A percentile compares a stretch with the other conserved stretches of the same genome.
These are phyloP conservation scores for Alosa alosa DNA, from an alignment of 2,113 vertebrate genomes.

Conservation along the genomic window DNA sequence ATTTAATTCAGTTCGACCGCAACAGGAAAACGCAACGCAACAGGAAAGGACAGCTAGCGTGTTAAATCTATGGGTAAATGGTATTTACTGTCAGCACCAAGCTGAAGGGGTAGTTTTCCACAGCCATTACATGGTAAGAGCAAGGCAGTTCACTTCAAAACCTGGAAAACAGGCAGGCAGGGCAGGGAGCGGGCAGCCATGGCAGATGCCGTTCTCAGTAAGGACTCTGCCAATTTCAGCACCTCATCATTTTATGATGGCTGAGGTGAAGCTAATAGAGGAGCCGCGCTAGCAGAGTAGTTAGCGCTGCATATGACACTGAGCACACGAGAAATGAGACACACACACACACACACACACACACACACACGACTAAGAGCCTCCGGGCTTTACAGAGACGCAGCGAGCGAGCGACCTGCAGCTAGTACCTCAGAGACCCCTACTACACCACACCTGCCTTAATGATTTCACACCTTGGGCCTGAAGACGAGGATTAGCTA, in stretches of 20 bases:
- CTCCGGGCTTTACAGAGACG: background rate
- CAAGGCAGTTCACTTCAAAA: background rate
- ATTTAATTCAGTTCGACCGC: background rate
- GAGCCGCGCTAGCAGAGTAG: background rate
- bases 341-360: background rate
- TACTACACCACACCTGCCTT: background rate
- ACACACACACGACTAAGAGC: background rate
- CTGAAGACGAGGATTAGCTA: background rate
- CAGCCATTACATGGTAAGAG: background rate
- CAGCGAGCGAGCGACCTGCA: background rate
- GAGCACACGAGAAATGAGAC: background rate
- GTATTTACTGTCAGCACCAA: background rate
- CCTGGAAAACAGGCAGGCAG: background rate
- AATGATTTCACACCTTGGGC: slow-evolving; percentile 9
- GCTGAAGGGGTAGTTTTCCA: background rate
- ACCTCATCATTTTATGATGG: background rate
- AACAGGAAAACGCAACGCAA: background rate
- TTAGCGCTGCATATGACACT: background rate
- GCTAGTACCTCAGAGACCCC: background rate
- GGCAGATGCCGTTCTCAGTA: background rate
- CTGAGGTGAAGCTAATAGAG: background rate
- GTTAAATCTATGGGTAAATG: background rate
- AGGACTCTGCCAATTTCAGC: background rate
- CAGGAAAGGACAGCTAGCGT: background rate
- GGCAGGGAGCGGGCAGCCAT: background rate